phyloP scores from a whole-genome alignment of 2,888 invertebrate species.

The Willowsia nigromaculata region DNA sequence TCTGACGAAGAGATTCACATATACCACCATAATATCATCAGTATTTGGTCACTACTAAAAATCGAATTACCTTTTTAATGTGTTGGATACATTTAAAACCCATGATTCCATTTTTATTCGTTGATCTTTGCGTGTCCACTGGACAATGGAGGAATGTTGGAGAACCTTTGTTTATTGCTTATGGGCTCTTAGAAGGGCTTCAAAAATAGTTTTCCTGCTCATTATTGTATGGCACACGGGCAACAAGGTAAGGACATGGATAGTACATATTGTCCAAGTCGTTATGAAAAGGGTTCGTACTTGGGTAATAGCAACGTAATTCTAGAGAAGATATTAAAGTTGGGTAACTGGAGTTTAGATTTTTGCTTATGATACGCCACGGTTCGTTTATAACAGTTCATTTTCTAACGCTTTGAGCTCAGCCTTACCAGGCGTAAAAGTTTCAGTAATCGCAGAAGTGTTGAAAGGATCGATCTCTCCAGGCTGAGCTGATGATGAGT shows the following conservation, averaged over 20 bases:
- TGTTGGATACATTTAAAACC: too few species aligned
- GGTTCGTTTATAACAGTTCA: conserved; percentile 84
- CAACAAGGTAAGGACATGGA: conserved; percentile 42
- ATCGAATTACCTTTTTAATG: neutral
- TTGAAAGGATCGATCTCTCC: conserved; percentile 90
- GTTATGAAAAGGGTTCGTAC: conserved; percentile 38
- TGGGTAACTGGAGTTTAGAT: neutral
- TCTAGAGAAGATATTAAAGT: neutral
- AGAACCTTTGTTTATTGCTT: too few species aligned
- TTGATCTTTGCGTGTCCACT: too few species aligned
- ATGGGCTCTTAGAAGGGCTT: neutral
- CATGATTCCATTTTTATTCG: too few species aligned
- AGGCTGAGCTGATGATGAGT: conserved; percentile 79
- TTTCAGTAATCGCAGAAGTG: conserved; percentile 87
- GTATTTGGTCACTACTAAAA: neutral
- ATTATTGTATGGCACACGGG: conserved; percentile 28
- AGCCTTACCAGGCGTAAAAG: conserved; percentile 86
- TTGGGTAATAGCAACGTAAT: neutral
- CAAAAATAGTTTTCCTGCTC: neutral
- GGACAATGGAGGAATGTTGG: too few species aligned
- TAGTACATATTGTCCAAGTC: conserved; percentile 52
- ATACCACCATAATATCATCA: too few species aligned
- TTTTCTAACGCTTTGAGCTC: conserved; percentile 90
- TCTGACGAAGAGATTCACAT: neutral
- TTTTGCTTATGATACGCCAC: neutral